Base-by-base conservation (phyloP, 1,140 invertebrate genomes). In the Ditylenchus dipsaci region DNA sequence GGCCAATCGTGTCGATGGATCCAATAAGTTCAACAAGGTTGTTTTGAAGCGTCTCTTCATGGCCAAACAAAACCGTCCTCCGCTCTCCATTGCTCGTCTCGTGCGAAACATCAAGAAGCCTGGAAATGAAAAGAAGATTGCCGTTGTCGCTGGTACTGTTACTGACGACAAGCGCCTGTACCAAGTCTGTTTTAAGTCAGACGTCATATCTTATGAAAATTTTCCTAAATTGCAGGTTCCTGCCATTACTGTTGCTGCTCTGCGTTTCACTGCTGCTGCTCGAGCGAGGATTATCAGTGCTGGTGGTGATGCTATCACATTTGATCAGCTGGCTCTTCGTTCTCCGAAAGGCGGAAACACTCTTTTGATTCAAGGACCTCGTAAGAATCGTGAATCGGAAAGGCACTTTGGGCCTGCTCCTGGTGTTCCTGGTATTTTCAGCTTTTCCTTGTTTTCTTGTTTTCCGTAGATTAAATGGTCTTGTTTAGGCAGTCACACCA, bases 401-500 rank as follows among this genome's bases (percentile, higher is more conserved):
- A 93, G 90, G 85, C 93, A 98, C 87, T 98, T 99, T 84, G 96
- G 96, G 27, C 89, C 87, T 66, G 95, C 95, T 83, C 94, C 95
- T 75, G 96, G 96, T 86, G 93, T 72, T 27, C 69, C 69, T 73
- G 68, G 68, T 43, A 72, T n/a, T n/a, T n/a, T n/a, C n/a, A n/a
- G n/a, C n/a, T n/a, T n/a, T n/a, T n/a, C n/a, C n/a, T n/a, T n/a
- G n/a, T n/a, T n/a, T n/a, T n/a, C n/a, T n/a, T n/a, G n/a, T n/a
- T n/a, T n/a, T n/a, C n/a, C n/a, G n/a, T n/a, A n/a, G n/a, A n/a
- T n/a, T n/a, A n/a, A n/a, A n/a, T n/a, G n/a, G n/a, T n/a, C n/a
- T n/a, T n/a, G n/a, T n/a, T n/a, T n/a, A n/a, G n/a, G n/a, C n/a
- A n/a, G n/a, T n/a, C n/a, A n/a, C n/a, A n/a, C n/a, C n/a, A n/a